phyloP scores from a whole-genome alignment of 2,797 vertebrate genomes.

The Harpagifer antarcticus region DNA sequence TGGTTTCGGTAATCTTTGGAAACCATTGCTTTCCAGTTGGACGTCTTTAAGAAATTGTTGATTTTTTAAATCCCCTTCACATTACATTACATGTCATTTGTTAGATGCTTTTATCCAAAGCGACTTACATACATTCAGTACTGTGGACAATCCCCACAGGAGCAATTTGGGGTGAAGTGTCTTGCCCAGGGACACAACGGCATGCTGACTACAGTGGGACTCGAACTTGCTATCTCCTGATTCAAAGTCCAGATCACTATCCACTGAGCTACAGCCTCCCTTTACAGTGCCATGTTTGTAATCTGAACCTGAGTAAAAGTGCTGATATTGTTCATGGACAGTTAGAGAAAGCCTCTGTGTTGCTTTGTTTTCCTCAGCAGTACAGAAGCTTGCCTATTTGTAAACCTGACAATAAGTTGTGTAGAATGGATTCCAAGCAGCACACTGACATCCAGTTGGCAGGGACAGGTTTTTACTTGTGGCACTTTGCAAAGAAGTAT shows the following conservation, averaged over 20 bases:
- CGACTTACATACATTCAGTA: no score
- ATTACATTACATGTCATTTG: not conserved
- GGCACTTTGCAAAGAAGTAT: conserved; percentile 11
- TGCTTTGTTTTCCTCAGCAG: conserved; percentile 2
- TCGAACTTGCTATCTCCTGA: no score
- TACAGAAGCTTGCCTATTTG: not conserved
- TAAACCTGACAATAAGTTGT: conserved; percentile 20
- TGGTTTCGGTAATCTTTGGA: not conserved
- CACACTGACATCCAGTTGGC: conserved; percentile 7
- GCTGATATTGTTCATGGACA: not conserved
- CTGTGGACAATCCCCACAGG: no score
- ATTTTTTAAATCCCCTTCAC: not conserved
- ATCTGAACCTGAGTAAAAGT: not conserved
- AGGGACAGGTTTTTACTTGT: conserved; percentile 24
- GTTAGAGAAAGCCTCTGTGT: not conserved
- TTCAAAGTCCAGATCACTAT: no score
- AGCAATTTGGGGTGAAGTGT: no score
- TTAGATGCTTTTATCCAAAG: no score
- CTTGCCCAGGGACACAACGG: no score
- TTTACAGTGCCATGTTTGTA: not conserved
- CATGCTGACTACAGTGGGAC: no score
- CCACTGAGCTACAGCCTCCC: no score
- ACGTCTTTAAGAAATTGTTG: not conserved
- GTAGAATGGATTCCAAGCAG: conserved; percentile 9
- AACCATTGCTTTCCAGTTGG: not conserved